Conservation (phyloP, 2,113 vertebrate species). For the Coregonus clupeaformis region DNA sequence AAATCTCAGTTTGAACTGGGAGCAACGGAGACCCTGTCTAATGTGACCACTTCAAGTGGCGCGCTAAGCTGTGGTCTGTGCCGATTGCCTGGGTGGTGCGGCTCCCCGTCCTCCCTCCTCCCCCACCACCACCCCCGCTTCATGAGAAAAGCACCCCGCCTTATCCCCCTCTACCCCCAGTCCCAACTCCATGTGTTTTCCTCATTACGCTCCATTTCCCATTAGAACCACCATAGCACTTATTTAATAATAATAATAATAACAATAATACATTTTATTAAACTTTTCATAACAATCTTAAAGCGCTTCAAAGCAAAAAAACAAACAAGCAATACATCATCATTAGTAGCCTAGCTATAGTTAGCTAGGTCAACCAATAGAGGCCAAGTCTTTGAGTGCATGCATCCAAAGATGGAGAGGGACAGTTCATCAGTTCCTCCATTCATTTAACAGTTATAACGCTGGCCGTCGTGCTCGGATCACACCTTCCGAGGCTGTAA, state of each 20-base stretch:
- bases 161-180: not conserved
- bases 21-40: constrained; percentile 59
- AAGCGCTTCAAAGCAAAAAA: too few species aligned
- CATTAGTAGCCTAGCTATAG: too few species aligned
- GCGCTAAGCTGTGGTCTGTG: constrained; percentile 23
- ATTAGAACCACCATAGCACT: constrained; percentile 60
- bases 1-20: constrained; percentile 66
- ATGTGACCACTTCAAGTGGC: constrained; percentile 43
- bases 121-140: constrained; percentile 13
- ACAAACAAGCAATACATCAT: too few species aligned
- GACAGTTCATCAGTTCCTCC: too few species aligned
- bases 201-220: constrained; percentile 62
- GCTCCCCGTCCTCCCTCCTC: not conserved
- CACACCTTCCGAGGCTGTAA: constrained; percentile 76
- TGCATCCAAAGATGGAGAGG: too few species aligned
- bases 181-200: constrained; percentile 75
- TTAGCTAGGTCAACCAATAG: too few species aligned
- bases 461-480: constrained; percentile 64
- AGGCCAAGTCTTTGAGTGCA: too few species aligned
- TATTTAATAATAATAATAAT: constrained; percentile 69
- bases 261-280: constrained; percentile 25
- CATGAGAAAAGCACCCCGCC: constrained; percentile 49
- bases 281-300: too few species aligned
- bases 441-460: constrained; percentile 28
- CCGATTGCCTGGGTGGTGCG: constrained; percentile 15